Evolutionary conservation across 1,140 invertebrate genomes (phyloP).

Genomic region (Whitmania pigra): DNA sequence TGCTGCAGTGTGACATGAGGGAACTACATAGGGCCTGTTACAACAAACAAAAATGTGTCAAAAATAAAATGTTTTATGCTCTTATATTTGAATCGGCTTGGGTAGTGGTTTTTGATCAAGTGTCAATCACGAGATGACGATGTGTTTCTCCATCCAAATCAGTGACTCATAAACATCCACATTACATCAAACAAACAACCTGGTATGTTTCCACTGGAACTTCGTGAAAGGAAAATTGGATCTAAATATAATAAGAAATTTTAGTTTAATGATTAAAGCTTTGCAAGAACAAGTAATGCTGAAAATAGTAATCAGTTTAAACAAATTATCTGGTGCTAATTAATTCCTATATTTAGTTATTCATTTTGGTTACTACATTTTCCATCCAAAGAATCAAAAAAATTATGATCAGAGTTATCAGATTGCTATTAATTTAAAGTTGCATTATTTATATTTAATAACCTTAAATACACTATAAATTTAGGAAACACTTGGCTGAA

Average conservation of each 20-base stretch:
- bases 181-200: conserved; percentile 25
- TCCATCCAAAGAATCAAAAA: too few relatives aligned
- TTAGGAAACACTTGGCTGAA: neutral
- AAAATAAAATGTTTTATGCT: neutral
- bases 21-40: conserved; percentile 69
- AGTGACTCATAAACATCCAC: conserved; percentile 12
- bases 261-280: neutral
- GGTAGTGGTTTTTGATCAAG: too few relatives aligned
- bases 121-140: too few relatives aligned
- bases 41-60: conserved; percentile 17
- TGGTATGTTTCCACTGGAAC: conserved; percentile 67
- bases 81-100: too few relatives aligned
- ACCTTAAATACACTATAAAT: neutral
- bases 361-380: too few relatives aligned
- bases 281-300: neutral
- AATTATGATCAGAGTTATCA: too few relatives aligned
- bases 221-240: conserved; percentile 80
- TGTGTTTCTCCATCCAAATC: too few relatives aligned
- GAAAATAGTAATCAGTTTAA: too few relatives aligned
- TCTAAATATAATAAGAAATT: conserved; percentile 33
- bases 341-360: too few relatives aligned
- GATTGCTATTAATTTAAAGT: too few relatives aligned
- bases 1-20: conserved; percentile 71
- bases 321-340: too few relatives aligned
- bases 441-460: neutral